Evolutionary conservation across 2,888 invertebrate genomes (phyloP).

Genomic region (Mesoligia furuncula): DNA sequence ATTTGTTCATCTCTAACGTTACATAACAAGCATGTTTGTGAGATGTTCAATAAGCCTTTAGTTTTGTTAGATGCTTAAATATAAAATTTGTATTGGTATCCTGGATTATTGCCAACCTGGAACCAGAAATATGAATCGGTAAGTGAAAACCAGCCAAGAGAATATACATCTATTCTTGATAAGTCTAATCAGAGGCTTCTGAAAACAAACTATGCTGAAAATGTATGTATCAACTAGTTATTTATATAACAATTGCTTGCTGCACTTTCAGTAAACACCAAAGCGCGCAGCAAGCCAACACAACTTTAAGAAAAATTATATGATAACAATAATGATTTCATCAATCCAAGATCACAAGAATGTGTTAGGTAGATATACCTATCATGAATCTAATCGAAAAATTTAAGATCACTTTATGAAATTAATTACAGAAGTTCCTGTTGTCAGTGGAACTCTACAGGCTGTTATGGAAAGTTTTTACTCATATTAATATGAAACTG

Average conservation of each 20-base stretch:
- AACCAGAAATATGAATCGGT: background rate
- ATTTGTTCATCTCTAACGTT: background rate
- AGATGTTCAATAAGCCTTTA: background rate
- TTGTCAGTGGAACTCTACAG: slow-evolving; percentile 16
- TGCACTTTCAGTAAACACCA: no score
- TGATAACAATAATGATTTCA: background rate
- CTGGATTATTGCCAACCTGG: no score
- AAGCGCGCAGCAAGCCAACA: no score
- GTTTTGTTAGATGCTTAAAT: background rate
- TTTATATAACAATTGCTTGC: no score
- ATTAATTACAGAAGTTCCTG: background rate
- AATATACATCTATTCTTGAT: background rate
- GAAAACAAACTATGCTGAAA: background rate
- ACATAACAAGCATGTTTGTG: slow-evolving; percentile 4
- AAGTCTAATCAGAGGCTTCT: background rate
- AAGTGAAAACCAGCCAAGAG: no score
- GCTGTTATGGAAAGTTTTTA: slow-evolving; percentile 21
- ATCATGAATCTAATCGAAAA: background rate
- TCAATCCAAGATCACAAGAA: background rate
- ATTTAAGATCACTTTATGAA: background rate
- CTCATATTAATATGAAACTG: background rate
- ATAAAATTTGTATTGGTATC: background rate
- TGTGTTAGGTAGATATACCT: background rate
- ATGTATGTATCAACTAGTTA: background rate
- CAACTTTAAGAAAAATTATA: no score